Percentiles rank a stretch among this genome's conserved stretches.
Conservation (phyloP, 2,797 vertebrate genomes). For the Erethizon dorsatum region DNA sequence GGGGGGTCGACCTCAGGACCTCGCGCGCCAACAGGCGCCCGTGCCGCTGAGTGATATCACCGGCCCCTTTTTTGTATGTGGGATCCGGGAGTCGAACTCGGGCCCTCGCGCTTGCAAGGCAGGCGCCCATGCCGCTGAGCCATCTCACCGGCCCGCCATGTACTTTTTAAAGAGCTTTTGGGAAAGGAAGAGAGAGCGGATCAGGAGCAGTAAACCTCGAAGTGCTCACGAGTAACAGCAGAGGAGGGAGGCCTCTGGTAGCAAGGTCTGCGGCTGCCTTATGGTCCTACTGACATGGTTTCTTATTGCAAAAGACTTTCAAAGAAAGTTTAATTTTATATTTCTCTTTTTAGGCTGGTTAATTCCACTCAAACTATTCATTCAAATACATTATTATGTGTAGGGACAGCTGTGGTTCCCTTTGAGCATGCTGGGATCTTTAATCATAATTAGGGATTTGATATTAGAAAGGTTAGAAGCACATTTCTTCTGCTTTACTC, state of each 20-base stretch:
- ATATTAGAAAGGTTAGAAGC: constrained; percentile 29
- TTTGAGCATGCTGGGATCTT: constrained; percentile 1
- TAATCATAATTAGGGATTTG: constrained; percentile 36
- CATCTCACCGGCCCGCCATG: too few species aligned
- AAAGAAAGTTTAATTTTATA: constrained; percentile 60
- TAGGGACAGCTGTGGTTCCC: not conserved
- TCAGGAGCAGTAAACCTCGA: not conserved
- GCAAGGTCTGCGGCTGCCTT: not conserved
- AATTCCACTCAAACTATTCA: constrained; percentile 45
- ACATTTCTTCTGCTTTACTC: not conserved
- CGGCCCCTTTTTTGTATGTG: too few species aligned
- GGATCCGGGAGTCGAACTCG: too few species aligned
- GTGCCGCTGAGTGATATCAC: too few species aligned
- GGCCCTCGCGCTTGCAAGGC: too few species aligned
- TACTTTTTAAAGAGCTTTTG: constrained; percentile 50
- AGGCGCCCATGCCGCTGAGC: too few species aligned
- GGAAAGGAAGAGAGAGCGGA: constrained; percentile 63
- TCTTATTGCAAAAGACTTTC: constrained; percentile 49
- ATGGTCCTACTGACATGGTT: not conserved
- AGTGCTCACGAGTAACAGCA: not conserved
- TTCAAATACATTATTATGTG: not conserved
- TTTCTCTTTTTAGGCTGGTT: constrained; percentile 61
- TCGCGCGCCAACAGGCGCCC: too few species aligned
- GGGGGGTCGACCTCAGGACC: too few species aligned
- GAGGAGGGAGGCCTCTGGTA: constrained; percentile 11